phyloP scores from a whole-genome alignment of 2,888 invertebrate species.

The Amphimallon solstitiale region DNA sequence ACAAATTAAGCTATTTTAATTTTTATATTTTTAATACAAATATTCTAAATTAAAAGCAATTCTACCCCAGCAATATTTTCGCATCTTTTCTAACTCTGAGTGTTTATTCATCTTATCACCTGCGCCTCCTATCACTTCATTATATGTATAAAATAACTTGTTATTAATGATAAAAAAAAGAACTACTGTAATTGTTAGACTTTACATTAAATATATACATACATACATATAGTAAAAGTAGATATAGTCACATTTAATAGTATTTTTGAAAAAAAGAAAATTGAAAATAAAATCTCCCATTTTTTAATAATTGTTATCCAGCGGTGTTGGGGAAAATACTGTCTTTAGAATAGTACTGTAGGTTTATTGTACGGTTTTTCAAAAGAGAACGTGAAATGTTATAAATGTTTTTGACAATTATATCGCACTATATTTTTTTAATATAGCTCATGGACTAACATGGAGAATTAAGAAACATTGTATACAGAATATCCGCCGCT shows the following conservation, averaged over 20 bases:
- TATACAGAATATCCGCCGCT: not conserved
- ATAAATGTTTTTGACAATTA: too few species aligned
- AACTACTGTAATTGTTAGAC: slow-evolving; percentile 23
- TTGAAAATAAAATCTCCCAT: not conserved
- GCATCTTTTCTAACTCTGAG: slow-evolving; percentile 14
- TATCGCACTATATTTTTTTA: too few species aligned
- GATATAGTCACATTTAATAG: slow-evolving; percentile 9
- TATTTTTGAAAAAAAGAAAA: not conserved
- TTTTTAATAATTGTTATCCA: not conserved
- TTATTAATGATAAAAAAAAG: slow-evolving; percentile 15
- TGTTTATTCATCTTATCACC: not conserved
- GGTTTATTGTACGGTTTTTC: too few species aligned
- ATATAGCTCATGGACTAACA: not conserved
- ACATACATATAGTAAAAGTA: slow-evolving; percentile 16
- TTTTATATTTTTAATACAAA: slow-evolving; percentile 51
- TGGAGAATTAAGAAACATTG: not conserved
- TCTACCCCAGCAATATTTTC: slow-evolving; percentile 55
- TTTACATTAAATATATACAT: slow-evolving; percentile 21
- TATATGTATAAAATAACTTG: slow-evolving; percentile 7
- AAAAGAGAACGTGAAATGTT: too few species aligned
- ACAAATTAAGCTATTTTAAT: not conserved
- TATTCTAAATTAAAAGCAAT: slow-evolving; percentile 64
- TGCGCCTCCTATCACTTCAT: not conserved
- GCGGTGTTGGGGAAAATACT: too few species aligned
- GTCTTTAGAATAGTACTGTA: too few species aligned